Conservation (phyloP, 2,888 invertebrate genomes). For the Eilema caniola region DNA sequence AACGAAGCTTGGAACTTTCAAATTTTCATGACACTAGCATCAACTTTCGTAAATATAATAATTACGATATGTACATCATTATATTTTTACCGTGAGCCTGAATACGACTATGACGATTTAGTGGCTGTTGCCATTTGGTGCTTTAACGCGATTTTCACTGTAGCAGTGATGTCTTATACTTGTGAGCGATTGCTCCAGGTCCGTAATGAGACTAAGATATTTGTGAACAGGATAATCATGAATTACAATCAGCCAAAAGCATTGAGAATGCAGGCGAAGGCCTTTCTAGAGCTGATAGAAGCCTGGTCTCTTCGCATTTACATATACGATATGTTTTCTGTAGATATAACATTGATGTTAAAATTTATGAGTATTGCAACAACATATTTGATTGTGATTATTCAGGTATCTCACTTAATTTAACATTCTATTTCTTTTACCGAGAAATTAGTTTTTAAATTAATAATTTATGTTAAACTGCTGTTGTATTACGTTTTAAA, state of each 20-base stretch:
- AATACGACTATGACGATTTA: conserved; percentile 41
- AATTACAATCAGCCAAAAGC: conserved; percentile 67
- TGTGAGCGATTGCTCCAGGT: conserved; percentile 63
- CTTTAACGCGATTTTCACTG: conserved; percentile 55
- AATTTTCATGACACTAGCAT: conserved; percentile 68
- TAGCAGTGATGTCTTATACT: conserved; percentile 61
- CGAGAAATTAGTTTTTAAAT: neutral
- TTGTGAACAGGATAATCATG: conserved; percentile 73
- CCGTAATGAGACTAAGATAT: conserved; percentile 61
- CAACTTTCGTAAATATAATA: conserved; percentile 66
- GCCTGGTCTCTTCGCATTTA: conserved; percentile 67
- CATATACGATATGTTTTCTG: conserved; percentile 72
- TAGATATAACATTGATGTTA: conserved; percentile 72
- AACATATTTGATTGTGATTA: conserved; percentile 74
- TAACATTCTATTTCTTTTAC: conserved; percentile 39
- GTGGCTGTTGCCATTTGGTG: conserved; percentile 61
- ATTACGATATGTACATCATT: conserved; percentile 67
- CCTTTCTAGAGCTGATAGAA: conserved; percentile 72
- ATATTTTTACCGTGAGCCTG: conserved; percentile 52
- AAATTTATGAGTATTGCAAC: conserved; percentile 76
- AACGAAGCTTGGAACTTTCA: conserved; percentile 70
- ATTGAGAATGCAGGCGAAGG: conserved; percentile 70
- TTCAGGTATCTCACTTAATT: conserved; percentile 71
- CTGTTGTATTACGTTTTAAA: neutral
- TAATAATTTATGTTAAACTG: neutral